phyloP scores from a whole-genome alignment of 2,888 invertebrate genomes.

The Limnephilus rhombicus region DNA sequence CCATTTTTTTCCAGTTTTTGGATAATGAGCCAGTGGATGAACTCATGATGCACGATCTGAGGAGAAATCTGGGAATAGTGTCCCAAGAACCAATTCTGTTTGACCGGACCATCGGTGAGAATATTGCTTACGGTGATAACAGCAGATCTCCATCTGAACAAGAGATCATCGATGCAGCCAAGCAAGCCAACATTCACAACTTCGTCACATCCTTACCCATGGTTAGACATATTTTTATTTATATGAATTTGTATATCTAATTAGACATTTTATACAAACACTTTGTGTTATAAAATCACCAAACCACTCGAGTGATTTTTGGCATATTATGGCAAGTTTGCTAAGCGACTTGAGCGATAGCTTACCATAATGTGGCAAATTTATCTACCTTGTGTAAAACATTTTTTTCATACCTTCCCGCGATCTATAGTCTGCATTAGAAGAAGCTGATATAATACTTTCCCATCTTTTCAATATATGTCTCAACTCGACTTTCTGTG shows the following conservation, averaged over 20 bases:
- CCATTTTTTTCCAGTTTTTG: slow-evolving; percentile 73
- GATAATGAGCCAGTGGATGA: slow-evolving; percentile 76
- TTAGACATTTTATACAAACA: background rate
- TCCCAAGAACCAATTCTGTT: slow-evolving; percentile 96
- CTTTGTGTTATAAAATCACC: background rate
- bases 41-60: slow-evolving; percentile 79
- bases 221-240: slow-evolving; percentile 73
- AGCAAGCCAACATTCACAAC: slow-evolving; percentile 91
- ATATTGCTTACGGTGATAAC: slow-evolving; percentile 95
- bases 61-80: slow-evolving; percentile 91
- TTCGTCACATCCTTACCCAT: slow-evolving; percentile 87
- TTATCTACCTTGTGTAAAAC: too few species aligned
- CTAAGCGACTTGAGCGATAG: too few species aligned
- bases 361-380: too few species aligned
- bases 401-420: too few species aligned
- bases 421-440: too few species aligned
- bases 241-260: too few species aligned
- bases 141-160: slow-evolving; percentile 80
- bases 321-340: too few species aligned
- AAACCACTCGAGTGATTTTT: background rate
- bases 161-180: slow-evolving; percentile 88
- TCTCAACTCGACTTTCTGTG: too few species aligned
- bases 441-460: too few species aligned
- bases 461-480: too few species aligned
- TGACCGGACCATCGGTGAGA: slow-evolving; percentile 91